Conservation (phyloP, 2,888 invertebrate genomes). For the Cerastis leucographa region DNA sequence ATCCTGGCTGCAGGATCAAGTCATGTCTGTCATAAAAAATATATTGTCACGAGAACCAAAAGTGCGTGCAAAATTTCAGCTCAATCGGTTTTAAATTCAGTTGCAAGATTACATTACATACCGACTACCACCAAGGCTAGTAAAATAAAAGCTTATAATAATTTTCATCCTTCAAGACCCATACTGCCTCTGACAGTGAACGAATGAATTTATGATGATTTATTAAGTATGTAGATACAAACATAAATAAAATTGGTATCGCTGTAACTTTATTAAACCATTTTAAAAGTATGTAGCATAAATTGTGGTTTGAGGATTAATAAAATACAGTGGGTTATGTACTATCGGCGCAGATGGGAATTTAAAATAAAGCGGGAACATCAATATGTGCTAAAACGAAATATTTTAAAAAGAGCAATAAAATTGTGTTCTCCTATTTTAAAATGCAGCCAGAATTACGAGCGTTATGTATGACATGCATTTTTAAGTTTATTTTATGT, state of each 20-base stretch:
- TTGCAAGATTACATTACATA: no score
- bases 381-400: constrained; percentile 33
- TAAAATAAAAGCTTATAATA: no score
- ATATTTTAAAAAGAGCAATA: constrained; percentile 32
- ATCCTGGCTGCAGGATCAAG: background rate
- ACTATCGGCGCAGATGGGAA: constrained; percentile 17
- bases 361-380: constrained; percentile 28
- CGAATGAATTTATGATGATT: no score
- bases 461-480: background rate
- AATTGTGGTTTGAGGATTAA: constrained; percentile 27
- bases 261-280: background rate
- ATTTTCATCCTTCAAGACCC: no score
- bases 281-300: constrained; percentile 24
- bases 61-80: background rate
- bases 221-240: no score
- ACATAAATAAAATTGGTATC: background rate
- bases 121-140: no score
- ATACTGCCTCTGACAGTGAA: no score
- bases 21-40: background rate
- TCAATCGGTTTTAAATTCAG: no score
- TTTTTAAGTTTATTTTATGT: constrained; percentile 11
- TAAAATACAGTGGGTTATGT: constrained; percentile 17
- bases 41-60: background rate
- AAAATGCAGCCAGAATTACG: constrained; percentile 4
- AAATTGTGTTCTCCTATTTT: background rate